A percentile compares a stretch with the other conserved stretches of the same genome.
These are phyloP conservation scores for Laupala kohalensis DNA, from an alignment of 1,140 invertebrate genomes.

Conservation along the genomic window DNA sequence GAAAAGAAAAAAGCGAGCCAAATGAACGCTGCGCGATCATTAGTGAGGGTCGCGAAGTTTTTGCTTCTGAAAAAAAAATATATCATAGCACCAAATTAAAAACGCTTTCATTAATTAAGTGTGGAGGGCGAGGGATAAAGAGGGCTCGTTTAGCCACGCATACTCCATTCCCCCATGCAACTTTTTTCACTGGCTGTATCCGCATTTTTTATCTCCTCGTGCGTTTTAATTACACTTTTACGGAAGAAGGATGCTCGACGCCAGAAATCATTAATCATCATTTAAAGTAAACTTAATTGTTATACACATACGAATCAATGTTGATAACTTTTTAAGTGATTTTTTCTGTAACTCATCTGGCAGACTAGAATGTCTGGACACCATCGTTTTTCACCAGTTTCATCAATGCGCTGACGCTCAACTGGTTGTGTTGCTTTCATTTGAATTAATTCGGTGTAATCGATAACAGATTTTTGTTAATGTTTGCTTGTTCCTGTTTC, in stretches of 20 bases:
- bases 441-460: neutral
- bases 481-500: neutral
- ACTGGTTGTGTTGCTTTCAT: neutral
- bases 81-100: neutral
- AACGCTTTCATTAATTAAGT: slow-evolving; percentile 5
- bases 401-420: neutral
- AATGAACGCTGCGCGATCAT: slow-evolving; percentile 1
- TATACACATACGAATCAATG: neutral
- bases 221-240: neutral
- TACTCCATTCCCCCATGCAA: neutral
- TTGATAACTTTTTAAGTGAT: neutral
- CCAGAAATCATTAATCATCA: neutral
- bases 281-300: neutral
- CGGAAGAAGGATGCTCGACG: neutral
- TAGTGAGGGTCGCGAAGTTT: neutral
- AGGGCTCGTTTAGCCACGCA: neutral
- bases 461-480: neutral
- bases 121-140: neutral
- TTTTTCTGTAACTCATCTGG: neutral
- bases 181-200: neutral
- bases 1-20: neutral
- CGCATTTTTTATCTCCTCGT: neutral
- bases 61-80: neutral
- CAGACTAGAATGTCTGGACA: neutral
- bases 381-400: neutral